Percentiles rank a stretch among this genome's conserved stretches.
These are phyloP conservation scores for Lepidurus arcticus DNA, from an alignment of 1,140 invertebrate genomes.

Conservation along the genomic window DNA sequence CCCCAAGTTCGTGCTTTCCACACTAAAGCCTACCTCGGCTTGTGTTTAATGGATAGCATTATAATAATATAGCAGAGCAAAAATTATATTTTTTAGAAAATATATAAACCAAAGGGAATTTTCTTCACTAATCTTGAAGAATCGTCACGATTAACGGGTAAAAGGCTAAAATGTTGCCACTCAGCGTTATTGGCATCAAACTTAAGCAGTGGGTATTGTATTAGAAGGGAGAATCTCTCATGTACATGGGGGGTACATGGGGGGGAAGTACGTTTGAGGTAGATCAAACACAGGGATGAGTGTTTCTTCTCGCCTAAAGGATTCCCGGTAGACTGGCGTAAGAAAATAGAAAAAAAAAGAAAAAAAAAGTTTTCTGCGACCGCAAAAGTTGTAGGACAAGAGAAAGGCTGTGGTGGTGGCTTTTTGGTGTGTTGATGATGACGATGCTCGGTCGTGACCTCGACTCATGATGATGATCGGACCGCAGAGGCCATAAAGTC, in stretches of 20 bases:
- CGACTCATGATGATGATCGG: slow-evolving; percentile 6
- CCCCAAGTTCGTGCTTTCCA: not conserved
- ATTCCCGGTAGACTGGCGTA: not conserved
- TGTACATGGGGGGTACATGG: no score
- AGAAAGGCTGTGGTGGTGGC: not conserved
- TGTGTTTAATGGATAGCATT: not conserved
- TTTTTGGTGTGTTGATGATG: not conserved
- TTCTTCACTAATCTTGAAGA: not conserved
- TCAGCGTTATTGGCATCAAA: no score
- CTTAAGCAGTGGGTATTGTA: no score
- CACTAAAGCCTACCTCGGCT: not conserved
- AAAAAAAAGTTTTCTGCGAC: not conserved
- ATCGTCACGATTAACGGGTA: not conserved
- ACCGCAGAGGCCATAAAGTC: slow-evolving; percentile 18
- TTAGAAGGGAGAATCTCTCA: no score
- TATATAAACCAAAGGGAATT: not conserved
- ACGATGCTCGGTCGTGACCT: slow-evolving; percentile 11
- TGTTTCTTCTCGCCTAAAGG: not conserved
- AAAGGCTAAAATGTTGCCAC: no score
- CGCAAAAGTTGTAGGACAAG: not conserved
- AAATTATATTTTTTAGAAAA: not conserved
- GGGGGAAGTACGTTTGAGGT: not conserved
- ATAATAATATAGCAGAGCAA: not conserved
- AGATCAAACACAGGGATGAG: not conserved
- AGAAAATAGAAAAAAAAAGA: not conserved